Base-by-base conservation (phyloP, 2,888 invertebrate species). In the Orgyia antiqua region DNA sequence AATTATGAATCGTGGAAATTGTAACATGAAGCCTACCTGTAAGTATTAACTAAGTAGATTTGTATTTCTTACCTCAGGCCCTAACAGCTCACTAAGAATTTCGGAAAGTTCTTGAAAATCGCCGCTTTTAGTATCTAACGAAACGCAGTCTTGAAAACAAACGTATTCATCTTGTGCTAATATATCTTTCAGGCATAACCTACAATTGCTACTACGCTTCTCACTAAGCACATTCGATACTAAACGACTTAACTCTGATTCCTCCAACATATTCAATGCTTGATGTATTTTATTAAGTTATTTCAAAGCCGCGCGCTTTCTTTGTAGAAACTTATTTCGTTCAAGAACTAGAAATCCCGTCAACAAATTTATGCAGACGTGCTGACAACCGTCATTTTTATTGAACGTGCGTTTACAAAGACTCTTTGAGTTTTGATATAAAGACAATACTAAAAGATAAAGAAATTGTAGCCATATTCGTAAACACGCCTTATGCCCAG, bases 151-250 rank as follows among this genome's bases (percentile, higher is more conserved):
- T 6, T 66, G 47, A 30, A 82, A 70, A 21, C 61, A 61, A n/a
- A 77, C 69, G 24, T 68, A 80, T 10, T 66, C 40, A 10, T 54
- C 59, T 27, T 58, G 42, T n/a, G n/a, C n/a, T n/a, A n/a, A n/a
- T 20, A 79, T 67, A 31, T 39, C 42, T 31, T 63, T 62, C 25
- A 82, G 45, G 48, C 84, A 84, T 75, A 84, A 75, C 73, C 83
- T 79, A 48, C 84, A 84, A 63, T 83, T 67, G 30, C 68, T 78
- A 35, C 58, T 73, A 15, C 51, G 58, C 25, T 75, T 74, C 42
- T 68, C 65, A 24, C 56, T 69, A 4, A 82, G 38, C 19, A 84
- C 56, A 48, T 76, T 74, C 1, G 65, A 65, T n/a, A 84, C 51
- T 7, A 84, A 50, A 15, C 49, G 39, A 45, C 54, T 69, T 12